phyloP scores from a whole-genome alignment of 2,797 vertebrate species.

The Moxostoma hubbsi region DNA sequence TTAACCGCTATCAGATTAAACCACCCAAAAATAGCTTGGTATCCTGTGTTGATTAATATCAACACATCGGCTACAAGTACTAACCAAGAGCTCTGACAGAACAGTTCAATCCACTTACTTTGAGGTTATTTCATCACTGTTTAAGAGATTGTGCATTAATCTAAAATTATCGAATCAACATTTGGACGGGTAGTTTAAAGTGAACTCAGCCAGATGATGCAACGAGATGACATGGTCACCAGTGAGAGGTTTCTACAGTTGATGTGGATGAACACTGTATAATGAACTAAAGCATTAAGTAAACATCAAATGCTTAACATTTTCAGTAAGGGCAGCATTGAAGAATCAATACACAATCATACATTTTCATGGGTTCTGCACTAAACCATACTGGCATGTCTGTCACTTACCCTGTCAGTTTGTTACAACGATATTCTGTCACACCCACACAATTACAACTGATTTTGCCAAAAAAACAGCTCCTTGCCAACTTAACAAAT shows the following conservation, averaged over 20 bases:
- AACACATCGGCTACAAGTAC: no score
- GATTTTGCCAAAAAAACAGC: slow-evolving; percentile 39
- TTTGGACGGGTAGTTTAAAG: slow-evolving; percentile 44
- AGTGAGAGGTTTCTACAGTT: slow-evolving; percentile 11
- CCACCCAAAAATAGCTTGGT: no score
- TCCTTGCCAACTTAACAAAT: slow-evolving; percentile 46
- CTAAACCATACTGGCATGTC: slow-evolving; percentile 33
- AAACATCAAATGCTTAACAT: neutral
- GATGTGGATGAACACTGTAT: slow-evolving; percentile 27
- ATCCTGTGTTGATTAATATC: no score
- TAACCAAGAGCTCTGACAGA: slow-evolving; percentile 5
- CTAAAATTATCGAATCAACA: slow-evolving; percentile 43
- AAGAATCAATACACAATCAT: neutral
- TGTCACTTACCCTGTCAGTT: slow-evolving; percentile 5
- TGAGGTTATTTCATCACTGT: slow-evolving; percentile 51
- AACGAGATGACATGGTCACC: slow-evolving; percentile 49
- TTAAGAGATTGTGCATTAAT: neutral
- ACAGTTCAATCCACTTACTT: slow-evolving; percentile 26
- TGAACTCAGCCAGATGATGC: slow-evolving; percentile 50
- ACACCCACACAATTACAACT: slow-evolving; percentile 24
- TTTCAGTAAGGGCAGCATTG: neutral
- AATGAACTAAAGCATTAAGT: neutral
- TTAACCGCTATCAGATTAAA: no score
- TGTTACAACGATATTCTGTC: slow-evolving; percentile 27
- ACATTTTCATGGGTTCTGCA: neutral